A percentile compares a stretch with the other conserved stretches of the same genome.
Conservation (phyloP, 1,140 invertebrate species). For the Mercenaria mercenaria region DNA sequence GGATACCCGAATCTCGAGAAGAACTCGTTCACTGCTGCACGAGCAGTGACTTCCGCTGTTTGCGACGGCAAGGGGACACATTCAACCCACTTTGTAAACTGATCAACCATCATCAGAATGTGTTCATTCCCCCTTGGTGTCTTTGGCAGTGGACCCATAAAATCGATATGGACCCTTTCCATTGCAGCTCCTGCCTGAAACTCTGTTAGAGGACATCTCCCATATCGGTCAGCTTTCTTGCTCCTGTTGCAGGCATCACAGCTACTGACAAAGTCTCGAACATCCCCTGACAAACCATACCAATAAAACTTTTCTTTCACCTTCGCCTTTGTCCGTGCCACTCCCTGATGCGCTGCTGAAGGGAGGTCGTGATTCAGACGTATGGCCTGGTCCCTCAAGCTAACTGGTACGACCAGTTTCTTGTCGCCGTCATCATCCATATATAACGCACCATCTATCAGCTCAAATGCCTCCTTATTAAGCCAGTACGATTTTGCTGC, state of each 20-base stretch:
- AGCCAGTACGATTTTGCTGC: not conserved
- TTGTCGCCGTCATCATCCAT: not conserved
- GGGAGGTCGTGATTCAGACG: not conserved
- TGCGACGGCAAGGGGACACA: not conserved
- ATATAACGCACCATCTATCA: not conserved
- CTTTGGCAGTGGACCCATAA: not conserved
- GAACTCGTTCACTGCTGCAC: not conserved
- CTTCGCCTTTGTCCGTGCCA: not conserved
- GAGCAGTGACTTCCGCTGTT: slow-evolving; percentile 3
- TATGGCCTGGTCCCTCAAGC: not conserved
- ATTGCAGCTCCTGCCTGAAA: not conserved
- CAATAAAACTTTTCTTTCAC: slow-evolving; percentile 6
- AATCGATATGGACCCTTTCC: not conserved
- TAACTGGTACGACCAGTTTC: not conserved
- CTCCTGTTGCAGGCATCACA: not conserved
- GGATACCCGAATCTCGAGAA: slow-evolving; percentile 1
- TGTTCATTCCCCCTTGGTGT: not conserved
- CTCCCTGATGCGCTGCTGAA: not conserved
- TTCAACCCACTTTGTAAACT: not conserved
- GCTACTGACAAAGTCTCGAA: not conserved
- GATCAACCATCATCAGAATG: not conserved
- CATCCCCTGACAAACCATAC: not conserved
- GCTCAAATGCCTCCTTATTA: not conserved
- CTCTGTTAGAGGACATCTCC: not conserved
- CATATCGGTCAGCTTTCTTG: not conserved